phyloP scores from a whole-genome alignment of 2,113 vertebrate species.

The Semicossyphus pulcher region DNA sequence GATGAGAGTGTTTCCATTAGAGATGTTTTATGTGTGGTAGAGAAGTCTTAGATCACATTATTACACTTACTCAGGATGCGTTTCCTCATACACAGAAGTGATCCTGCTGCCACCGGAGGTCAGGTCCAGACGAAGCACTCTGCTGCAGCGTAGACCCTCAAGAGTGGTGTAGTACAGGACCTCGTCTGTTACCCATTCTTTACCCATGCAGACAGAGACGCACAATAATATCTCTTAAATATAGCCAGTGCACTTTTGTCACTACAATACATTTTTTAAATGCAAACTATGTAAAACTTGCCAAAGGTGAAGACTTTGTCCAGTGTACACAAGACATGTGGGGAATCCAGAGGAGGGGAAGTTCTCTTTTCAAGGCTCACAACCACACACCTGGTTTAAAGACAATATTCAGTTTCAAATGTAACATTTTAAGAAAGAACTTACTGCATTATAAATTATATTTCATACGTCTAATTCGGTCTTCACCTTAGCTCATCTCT shows the following conservation, averaged over 20 bases:
- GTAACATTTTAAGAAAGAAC: neutral
- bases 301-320: conserved; percentile 91
- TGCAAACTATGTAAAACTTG: conserved; percentile 70
- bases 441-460: neutral
- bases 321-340: conserved; percentile 79
- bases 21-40: neutral
- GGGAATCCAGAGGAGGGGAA: conserved; percentile 48
- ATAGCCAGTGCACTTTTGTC: neutral
- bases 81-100: conserved; percentile 88
- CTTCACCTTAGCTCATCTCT: conserved; percentile 83
- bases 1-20: neutral
- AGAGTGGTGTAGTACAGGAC: conserved; percentile 90
- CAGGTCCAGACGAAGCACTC: conserved; percentile 88
- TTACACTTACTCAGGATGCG: conserved; percentile 88
- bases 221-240: neutral
- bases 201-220: conserved; percentile 24
- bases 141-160: conserved; percentile 87
- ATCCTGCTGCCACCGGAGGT: conserved; percentile 70
- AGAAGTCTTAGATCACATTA: neutral
- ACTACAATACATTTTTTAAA: neutral
- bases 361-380: conserved; percentile 78
- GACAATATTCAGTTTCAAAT: neutral
- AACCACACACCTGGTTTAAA: conserved; percentile 74
- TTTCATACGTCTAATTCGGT: neutral
- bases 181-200: conserved; percentile 93